phyloP scores from a whole-genome alignment of 2,888 invertebrate genomes.

The Hyposoter dolosus region DNA sequence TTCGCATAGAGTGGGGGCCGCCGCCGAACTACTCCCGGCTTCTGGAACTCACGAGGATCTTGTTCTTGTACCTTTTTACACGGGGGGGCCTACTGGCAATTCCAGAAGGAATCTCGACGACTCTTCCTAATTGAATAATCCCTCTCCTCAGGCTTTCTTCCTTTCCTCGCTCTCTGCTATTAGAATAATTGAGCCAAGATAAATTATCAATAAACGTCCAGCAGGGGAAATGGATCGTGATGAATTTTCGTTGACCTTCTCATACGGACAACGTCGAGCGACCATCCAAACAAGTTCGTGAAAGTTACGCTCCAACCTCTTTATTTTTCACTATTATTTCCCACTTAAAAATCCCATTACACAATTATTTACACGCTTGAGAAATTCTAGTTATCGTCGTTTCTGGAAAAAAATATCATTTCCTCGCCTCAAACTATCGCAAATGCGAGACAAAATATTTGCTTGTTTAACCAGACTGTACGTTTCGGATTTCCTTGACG shows the following conservation, averaged over 20 bases:
- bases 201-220: background rate
- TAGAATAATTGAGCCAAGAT: slow-evolving; percentile 45
- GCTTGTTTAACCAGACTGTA: background rate
- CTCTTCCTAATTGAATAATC: slow-evolving; percentile 60
- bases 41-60: slow-evolving; percentile 50
- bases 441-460: background rate
- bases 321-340: background rate
- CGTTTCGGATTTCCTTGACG: slow-evolving; percentile 20
- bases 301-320: background rate
- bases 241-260: slow-evolving; percentile 7
- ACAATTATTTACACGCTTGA: background rate
- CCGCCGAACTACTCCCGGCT: slow-evolving; percentile 37
- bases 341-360: background rate
- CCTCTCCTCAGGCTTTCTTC: background rate
- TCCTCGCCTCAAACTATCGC: background rate
- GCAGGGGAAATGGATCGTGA: background rate
- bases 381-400: background rate
- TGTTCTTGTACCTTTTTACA: slow-evolving; percentile 25
- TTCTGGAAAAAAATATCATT: background rate
- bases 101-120: slow-evolving; percentile 61
- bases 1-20: slow-evolving; percentile 20
- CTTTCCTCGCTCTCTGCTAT: background rate
- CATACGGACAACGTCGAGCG: background rate
- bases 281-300: background rate
- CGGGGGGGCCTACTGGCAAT: slow-evolving; percentile 41